Evolutionary conservation across 2,888 invertebrate species (phyloP), one percentile per base, ranked within the genome.

Genomic region (Conchocele bisecta): DNA sequence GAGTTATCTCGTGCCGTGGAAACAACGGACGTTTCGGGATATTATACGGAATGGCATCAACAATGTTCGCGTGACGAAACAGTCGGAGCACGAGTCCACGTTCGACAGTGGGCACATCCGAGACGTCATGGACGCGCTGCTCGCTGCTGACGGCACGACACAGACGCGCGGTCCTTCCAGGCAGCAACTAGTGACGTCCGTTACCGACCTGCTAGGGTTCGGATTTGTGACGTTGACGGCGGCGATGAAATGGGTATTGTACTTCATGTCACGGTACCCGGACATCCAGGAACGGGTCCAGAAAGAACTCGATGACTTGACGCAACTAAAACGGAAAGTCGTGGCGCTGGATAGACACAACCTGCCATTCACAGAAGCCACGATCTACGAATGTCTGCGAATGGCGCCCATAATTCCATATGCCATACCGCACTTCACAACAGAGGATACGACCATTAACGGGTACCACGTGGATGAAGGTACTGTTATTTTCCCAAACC

Each of bases 51-150:
- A 13, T 6, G 26, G 1, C 31, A 33, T 31, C 20, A 39, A 7
- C n/a, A 48, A n/a, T n/a, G n/a, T n/a, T n/a, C n/a, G n/a, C n/a
- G n/a, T n/a, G 4, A 5, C 6, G 9, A 53, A 67, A 22, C 26
- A 61, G 17, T 13, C 39, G 4, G 61, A 54, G 24, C 68, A 60
- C 29, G 13, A 20, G 13, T 13, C 28, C 2, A 0, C 15, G 0
- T 28, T 46, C 20, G 17, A 20, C 9, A 29, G 11, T 5, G 31
- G 22, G 2, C 9, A 64, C 29, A 54, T 79, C 1, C 69, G 83
- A 17, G 84, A 85, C 44, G 61, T 75, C 29, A 79, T 75, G 17
- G 85, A 85, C 59, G 75, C 78, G 2, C 59, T 85, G 3, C 71
- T 64, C 22, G 63, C 46, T 13, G 42, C n/a, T n/a, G n/a, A n/a